These are phyloP conservation scores for Reinhardtius hippoglossoides DNA, from an alignment of 2,113 vertebrate genomes.

Conservation along the genomic window DNA sequence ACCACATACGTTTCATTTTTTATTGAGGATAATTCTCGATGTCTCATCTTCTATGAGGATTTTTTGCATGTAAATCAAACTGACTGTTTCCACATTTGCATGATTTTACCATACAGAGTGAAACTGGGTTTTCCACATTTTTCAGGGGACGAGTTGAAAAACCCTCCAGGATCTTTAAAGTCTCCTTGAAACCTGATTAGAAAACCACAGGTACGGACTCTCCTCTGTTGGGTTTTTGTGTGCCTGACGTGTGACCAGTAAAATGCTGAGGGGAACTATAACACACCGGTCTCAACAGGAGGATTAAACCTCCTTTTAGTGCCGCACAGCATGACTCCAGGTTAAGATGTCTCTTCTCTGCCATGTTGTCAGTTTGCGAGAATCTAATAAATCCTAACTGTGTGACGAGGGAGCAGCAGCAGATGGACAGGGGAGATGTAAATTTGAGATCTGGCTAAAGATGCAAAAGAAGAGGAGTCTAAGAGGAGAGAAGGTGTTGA, in stretches of 20 bases:
- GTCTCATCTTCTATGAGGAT: background rate
- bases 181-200: constrained; percentile 5
- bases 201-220: constrained; percentile 1
- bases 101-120: background rate
- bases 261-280: background rate
- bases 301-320: constrained; percentile 8
- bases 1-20: background rate
- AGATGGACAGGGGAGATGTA: constrained; percentile 22
- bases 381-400: constrained; percentile 14
- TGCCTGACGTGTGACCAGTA: background rate
- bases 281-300: background rate
- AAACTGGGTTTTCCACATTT: constrained; percentile 11
- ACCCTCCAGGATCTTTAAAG: background rate
- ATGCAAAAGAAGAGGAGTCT: no score
- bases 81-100: background rate
- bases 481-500: background rate
- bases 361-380: background rate
- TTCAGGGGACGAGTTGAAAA: constrained; percentile 17
- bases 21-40: background rate
- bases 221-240: background rate
- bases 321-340: background rate
- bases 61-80: background rate
- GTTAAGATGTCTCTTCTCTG: background rate
- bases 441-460: background rate
- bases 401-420: constrained; percentile 6